A percentile compares a stretch with the other conserved stretches of the same genome.
Conservation (phyloP, 2,113 vertebrate genomes). For the Solea senegalensis region DNA sequence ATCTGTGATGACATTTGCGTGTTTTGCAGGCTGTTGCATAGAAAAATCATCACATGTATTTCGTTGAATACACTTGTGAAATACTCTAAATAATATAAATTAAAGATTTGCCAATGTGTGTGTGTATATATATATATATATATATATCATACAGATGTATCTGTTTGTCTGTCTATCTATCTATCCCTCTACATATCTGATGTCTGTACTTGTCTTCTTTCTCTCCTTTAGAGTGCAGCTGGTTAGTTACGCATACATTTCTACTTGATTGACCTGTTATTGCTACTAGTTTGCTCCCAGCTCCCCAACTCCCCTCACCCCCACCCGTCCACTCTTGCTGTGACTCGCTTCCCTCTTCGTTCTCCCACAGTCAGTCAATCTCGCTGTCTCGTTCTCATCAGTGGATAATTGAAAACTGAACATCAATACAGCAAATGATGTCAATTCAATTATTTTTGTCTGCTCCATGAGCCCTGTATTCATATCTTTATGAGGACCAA, state of each 20-base stretch:
- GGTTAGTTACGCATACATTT: conserved; percentile 77
- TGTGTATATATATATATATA: too few species aligned
- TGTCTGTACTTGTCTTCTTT: not conserved
- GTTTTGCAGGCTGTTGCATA: too few species aligned
- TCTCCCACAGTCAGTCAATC: conserved; percentile 33
- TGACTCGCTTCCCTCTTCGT: not conserved
- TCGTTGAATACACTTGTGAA: too few species aligned
- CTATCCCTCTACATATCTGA: not conserved
- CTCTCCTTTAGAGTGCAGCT: conserved; percentile 24
- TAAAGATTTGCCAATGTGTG: too few species aligned
- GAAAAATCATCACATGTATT: too few species aligned
- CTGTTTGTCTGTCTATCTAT: not conserved
- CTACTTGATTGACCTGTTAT: conserved; percentile 74
- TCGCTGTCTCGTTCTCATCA: conserved; percentile 49
- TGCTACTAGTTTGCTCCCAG: conserved; percentile 47
- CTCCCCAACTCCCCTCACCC: not conserved
- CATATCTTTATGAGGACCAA: too few species aligned
- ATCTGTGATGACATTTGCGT: too few species aligned
- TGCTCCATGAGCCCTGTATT: conserved; percentile 33
- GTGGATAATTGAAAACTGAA: conserved; percentile 74
- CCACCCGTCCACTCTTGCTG: conserved; percentile 11
- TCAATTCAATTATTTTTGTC: conserved; percentile 69
- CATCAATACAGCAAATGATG: conserved; percentile 72
- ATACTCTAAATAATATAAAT: too few species aligned
- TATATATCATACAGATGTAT: too few species aligned